Evolutionary conservation across 2,113 vertebrate species (phyloP).

Genomic region (Ictidomys tridecemlineatus): DNA sequence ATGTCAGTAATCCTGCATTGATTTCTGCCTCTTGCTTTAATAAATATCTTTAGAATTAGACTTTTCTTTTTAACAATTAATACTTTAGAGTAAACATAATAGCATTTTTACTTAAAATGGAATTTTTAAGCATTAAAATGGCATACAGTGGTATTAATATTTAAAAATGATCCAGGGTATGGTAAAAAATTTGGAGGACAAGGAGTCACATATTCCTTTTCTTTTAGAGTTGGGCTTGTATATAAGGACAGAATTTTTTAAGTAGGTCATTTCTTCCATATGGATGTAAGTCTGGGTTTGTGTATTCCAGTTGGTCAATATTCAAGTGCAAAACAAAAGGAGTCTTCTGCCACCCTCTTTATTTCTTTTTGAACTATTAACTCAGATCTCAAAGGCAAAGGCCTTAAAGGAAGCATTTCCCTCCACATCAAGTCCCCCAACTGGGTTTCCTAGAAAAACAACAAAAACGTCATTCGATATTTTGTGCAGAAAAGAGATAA

Average conservation of each 20-base stretch:
- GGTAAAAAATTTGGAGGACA: background rate
- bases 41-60: background rate
- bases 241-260: background rate
- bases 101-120: background rate
- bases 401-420: background rate
- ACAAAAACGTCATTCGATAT: background rate
- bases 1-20: background rate
- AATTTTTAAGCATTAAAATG: background rate
- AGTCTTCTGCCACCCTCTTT: background rate
- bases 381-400: background rate
- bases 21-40: background rate
- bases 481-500: background rate
- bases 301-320: background rate
- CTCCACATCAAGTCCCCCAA: background rate
- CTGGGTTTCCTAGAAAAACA: background rate
- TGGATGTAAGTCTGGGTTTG: background rate
- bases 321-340: background rate
- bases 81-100: background rate
- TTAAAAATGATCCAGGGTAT: background rate
- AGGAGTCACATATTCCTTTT: background rate
- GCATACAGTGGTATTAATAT: background rate
- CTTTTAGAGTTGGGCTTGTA: background rate
- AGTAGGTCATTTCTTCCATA: background rate
- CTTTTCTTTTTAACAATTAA: background rate
- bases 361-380: background rate